phyloP scores from a whole-genome alignment of 2,113 vertebrate genomes.

The human (Homo sapiens) region GRCh38 chr1:182798501-182799000 shows the following conservation, averaged over 20 bases:
- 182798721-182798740: background rate
- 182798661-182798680: background rate
- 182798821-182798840: background rate
- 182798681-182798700: background rate
- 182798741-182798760: accelerated
- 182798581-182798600: background rate
- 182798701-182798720: background rate
- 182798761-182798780: background rate
- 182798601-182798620: background rate
- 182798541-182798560: background rate
- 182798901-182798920: background rate
- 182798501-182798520: too few species aligned
- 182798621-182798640: background rate
- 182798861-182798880: background rate
- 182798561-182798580: background rate
- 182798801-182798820: background rate
- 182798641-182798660: background rate
- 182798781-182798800: background rate
- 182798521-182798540: background rate
- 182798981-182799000: background rate
- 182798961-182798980: background rate
- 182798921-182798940: background rate
- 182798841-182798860: background rate
- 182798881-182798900: background rate
- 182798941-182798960: background rate